Base-by-base conservation (phyloP, 2,113 vertebrate genomes). In the Hemiprocne comata region DNA sequence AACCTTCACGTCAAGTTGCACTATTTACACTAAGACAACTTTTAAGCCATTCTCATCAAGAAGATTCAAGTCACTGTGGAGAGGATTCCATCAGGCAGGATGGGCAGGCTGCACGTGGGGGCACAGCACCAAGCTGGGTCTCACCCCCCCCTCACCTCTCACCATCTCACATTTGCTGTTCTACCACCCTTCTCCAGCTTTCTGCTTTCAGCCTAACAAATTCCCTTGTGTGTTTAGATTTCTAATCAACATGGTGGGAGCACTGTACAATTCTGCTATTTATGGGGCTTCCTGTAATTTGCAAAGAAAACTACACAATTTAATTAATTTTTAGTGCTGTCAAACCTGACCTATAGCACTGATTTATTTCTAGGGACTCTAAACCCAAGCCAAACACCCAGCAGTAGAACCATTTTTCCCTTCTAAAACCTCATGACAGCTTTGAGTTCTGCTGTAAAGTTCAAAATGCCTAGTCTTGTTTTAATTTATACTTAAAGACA, bases 291-390 rank as follows among this genome's bases (percentile, higher is more conserved):
- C 90, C 76, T 83, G 64, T 76, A 80, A 94, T 89, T 70, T 84
- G 84, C 53, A 90, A 77, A 60, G 72, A 77, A 93, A 93, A 93
- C 92, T 5, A n/a, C 53, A 20, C 24, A 4, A 74, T 92, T 92
- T 84, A 90, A 93, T 93, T 90, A 88, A 51, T 79, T 78, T 90
- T 96, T 71, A 96, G 65, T 77, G 83, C 83, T 65, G 84, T 81
- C 89, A 89, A 36, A 92, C 12, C 53, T 90, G 84, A 92, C 69
- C 91, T 93, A 55, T 14, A 81, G 40, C 42, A 28, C 23, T 90
- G 94, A 84, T 84, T 96, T 91, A 55, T 89, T 78, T 86, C 72
- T 13, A 58, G 79, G 40, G 61, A 8, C 48, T 66, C 75, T 34
- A 85, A 90, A 25, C 31, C 57, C 31, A 54, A 77, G 51, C 34